These are phyloP conservation scores for Halocaridina rubra DNA, from an alignment of 2,888 invertebrate species.

Conservation along the genomic window DNA sequence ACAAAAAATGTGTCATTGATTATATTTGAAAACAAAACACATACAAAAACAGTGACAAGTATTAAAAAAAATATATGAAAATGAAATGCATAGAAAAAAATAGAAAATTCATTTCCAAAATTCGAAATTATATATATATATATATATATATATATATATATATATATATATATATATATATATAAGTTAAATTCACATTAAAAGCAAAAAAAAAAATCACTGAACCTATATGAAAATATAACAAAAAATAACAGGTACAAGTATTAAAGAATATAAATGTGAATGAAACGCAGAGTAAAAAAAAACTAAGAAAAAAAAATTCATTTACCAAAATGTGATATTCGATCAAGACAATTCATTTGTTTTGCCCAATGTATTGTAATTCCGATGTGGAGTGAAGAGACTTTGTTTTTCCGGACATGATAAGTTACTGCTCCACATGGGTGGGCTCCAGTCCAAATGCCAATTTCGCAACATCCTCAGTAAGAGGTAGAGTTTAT, in stretches of 20 bases:
- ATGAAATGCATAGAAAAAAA: background rate
- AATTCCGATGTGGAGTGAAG: background rate
- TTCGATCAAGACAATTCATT: background rate
- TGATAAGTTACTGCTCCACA: too few relatives aligned
- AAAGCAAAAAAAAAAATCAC: background rate
- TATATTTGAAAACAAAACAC: too few relatives aligned
- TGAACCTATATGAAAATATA: background rate
- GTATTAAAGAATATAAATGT: background rate
- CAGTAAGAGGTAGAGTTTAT: too few relatives aligned
- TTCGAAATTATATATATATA: constrained; percentile 27
- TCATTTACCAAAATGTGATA: background rate
- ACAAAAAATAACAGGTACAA: background rate
- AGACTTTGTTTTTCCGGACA: too few relatives aligned
- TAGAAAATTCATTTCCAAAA: constrained; percentile 11
- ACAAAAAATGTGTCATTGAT: too few relatives aligned
- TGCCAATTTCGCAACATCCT: too few relatives aligned
- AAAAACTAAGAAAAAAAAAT: background rate
- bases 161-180: constrained; percentile 29
- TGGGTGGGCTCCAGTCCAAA: too few relatives aligned
- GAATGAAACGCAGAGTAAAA: background rate
- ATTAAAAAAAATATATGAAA: background rate
- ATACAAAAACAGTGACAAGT: background rate
- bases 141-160: constrained; percentile 46
- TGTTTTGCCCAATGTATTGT: background rate
- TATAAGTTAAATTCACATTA: background rate